Conservation (phyloP, 2,113 vertebrate species). For the Sisor rabdophorus region DNA sequence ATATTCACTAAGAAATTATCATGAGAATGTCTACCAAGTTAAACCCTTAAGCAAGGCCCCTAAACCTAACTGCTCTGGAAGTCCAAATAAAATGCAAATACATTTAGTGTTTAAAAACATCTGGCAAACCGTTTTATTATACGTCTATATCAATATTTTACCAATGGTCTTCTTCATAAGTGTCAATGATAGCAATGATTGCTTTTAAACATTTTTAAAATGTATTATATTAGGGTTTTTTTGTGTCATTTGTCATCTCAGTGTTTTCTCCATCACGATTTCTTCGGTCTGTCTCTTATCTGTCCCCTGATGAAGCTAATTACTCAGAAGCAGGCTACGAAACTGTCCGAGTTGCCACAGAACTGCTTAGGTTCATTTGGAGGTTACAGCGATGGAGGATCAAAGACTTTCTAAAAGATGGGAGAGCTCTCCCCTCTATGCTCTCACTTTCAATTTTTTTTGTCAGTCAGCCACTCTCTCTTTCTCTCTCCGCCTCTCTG, state of each 20-base stretch:
- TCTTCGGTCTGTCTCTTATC: slow-evolving; percentile 28
- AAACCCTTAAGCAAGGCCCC: too few species aligned
- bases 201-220: too few species aligned
- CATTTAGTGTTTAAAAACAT: too few species aligned
- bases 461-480: slow-evolving; percentile 15
- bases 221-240: too few species aligned
- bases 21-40: background rate
- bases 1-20: background rate
- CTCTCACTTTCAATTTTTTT: slow-evolving; percentile 30
- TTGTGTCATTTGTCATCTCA: background rate
- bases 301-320: slow-evolving; percentile 32
- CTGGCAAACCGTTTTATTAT: too few species aligned
- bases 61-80: too few species aligned
- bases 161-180: too few species aligned
- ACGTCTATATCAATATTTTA: too few species aligned
- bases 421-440: slow-evolving; percentile 6
- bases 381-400: slow-evolving; percentile 50
- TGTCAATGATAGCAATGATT: too few species aligned
- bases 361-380: slow-evolving; percentile 40
- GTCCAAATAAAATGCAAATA: too few species aligned
- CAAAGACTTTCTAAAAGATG: slow-evolving; percentile 45
- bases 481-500: background rate
- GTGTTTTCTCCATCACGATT: slow-evolving; percentile 6
- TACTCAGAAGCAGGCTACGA: slow-evolving; percentile 42
- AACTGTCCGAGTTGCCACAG: slow-evolving; percentile 37